Base-by-base conservation (phyloP, 2,888 invertebrate species). In the Liposcelis brunnea region DNA sequence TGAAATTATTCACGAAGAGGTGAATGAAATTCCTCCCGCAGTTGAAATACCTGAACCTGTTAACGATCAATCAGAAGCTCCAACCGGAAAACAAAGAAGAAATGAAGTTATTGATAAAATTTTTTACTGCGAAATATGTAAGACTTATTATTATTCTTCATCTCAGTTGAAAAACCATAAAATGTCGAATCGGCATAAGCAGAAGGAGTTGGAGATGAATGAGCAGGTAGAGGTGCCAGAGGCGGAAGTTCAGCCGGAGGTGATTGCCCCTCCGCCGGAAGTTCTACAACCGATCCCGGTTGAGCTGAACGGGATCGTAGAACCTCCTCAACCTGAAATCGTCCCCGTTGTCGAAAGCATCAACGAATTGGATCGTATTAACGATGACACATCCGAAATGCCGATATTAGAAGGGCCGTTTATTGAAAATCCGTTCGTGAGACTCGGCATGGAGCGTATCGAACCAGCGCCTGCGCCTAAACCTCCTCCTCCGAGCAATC, bases 121-220 rank as follows among this genome's bases (percentile, higher is more conserved):
- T 19, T 40, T 40, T 18, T 40, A 14, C 19, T 40, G 40, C 21
- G 40, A 40, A 19, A 40, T 40, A 18, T 40, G 40, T 11, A 19
- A 40, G 11, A 40, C 40, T 6, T 40, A 40, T 19, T 40, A 40
- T 19, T 40, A 40, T 19, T 18, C 40, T 12, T n/a, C 40, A 15
- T 40, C 40, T n/a, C 40, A 40, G 7, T 11, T 40, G 18, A 40
- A 40, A 40, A 40, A 19, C 11, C 40, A 40, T 11, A 40, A 40
- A 40, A 40, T 40, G 40, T 40, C 40, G 7, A 40, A 40, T 40
- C 16, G 40, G 7, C 40, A 40, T 11, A 40, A 40, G 19, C 40
- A 18, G 16, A 40, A 40, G 16, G 40, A 40, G 19, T 10, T 21
- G 18, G 19, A 40, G 11, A 16, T 40, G 7, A 18, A n/a, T 8